A percentile compares a stretch with the other conserved stretches of the same genome.
phyloP scores from a whole-genome alignment of 2,797 vertebrate genomes.

The Lacerta bilineata region DNA sequence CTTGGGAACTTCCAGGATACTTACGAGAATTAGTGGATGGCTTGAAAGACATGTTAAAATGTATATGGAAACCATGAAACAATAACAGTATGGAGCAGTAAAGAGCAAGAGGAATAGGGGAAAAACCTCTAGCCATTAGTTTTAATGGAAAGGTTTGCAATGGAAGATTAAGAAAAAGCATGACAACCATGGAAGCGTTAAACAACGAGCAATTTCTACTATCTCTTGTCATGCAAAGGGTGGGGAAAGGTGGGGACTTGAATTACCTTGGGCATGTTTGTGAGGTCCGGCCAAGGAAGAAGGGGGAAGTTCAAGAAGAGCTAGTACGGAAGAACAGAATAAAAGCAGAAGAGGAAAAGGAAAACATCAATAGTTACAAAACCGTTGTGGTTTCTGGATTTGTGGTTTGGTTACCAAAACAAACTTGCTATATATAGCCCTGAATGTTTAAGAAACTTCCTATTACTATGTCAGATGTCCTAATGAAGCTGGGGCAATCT shows the following conservation, averaged over 20 bases:
- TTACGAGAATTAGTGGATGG: background rate
- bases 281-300: conserved; percentile 71
- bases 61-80: conserved; percentile 21
- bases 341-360: conserved; percentile 44
- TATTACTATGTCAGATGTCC: background rate
- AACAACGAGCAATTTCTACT: background rate
- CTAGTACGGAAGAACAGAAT: conserved; percentile 44
- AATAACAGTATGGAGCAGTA: background rate
- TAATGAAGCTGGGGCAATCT: background rate
- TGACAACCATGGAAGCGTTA: conserved; percentile 30
- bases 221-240: background rate
- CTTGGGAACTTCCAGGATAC: background rate
- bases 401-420: background rate
- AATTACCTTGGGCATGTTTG: conserved; percentile 72
- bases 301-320: conserved; percentile 77
- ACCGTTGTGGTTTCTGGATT: background rate
- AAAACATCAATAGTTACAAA: conserved; percentile 55
- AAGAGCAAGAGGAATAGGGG: background rate
- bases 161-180: background rate
- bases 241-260: conserved; percentile 19
- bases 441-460: background rate
- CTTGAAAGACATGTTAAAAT: background rate
- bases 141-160: background rate
- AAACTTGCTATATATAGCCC: background rate
- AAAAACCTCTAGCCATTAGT: background rate